Evolutionary conservation across 2,797 vertebrate genomes (phyloP).

Genomic region (Clarias pachynema): DNA sequence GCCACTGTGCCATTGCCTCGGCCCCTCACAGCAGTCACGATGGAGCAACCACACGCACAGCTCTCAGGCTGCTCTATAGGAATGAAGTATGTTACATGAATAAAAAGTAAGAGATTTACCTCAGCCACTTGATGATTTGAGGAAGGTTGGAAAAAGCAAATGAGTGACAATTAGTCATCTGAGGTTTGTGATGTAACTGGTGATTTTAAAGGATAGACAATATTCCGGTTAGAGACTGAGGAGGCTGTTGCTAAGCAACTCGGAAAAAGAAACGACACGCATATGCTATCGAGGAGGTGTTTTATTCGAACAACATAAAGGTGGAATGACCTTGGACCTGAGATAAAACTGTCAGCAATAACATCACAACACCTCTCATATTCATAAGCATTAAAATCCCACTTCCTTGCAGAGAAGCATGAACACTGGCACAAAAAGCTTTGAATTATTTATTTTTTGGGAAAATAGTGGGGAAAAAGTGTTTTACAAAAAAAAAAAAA

Average conservation of each 20-base stretch:
- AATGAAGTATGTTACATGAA: not conserved
- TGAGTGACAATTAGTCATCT: not conserved
- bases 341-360: not conserved
- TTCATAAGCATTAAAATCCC: not conserved
- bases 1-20: not conserved
- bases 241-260: slow-evolving; percentile 15
- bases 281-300: not conserved
- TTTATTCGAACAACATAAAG: not conserved
- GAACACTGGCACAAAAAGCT: not conserved
- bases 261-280: not conserved
- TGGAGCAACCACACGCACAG: not conserved
- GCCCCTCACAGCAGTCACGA: not conserved
- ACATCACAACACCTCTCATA: not conserved
- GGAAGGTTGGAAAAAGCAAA: not conserved
- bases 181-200: too few species aligned
- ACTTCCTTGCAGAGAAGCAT: too few species aligned
- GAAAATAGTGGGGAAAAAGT: not conserved
- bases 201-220: not conserved
- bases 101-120: not conserved
- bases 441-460: not conserved
- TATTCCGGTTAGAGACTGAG: not conserved
- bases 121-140: not conserved
- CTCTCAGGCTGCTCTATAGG: not conserved
- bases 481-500: too few species aligned
- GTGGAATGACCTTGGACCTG: not conserved